Percentiles rank a stretch among this genome's conserved stretches.
phyloP scores from a whole-genome alignment of 2,797 vertebrate species.

The Crocodylus rhombifer region DNA sequence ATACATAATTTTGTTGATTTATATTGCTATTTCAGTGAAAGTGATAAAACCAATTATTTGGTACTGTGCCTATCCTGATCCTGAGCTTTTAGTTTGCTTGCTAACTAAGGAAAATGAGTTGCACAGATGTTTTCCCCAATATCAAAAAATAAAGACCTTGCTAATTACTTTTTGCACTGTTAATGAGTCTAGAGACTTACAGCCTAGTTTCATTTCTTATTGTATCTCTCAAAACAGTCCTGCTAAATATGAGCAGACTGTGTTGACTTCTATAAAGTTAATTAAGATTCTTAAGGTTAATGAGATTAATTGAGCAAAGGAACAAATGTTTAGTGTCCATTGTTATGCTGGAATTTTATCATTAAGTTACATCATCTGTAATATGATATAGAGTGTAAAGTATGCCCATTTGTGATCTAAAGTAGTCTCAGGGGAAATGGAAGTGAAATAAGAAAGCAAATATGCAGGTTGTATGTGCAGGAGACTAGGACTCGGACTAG shows the following conservation, averaged over 20 bases:
- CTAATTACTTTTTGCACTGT: slow-evolving; percentile 72
- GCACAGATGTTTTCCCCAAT: slow-evolving; percentile 66
- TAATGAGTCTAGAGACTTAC: slow-evolving; percentile 73
- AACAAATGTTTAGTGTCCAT: slow-evolving; percentile 52
- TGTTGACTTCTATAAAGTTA: slow-evolving; percentile 70
- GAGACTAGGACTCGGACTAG: neutral
- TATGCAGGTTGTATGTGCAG: neutral
- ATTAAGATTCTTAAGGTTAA: slow-evolving; percentile 80
- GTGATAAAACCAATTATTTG: slow-evolving; percentile 10
- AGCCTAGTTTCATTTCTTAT: slow-evolving; percentile 56
- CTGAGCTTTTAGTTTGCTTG: slow-evolving; percentile 44
- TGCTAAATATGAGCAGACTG: slow-evolving; percentile 56
- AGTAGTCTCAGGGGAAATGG: neutral
- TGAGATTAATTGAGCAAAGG: slow-evolving; percentile 75
- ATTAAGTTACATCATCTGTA: slow-evolving; percentile 34
- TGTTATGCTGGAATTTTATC: slow-evolving; percentile 37
- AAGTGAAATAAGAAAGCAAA: neutral
- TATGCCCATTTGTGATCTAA: neutral
- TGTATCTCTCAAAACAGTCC: slow-evolving; percentile 64
- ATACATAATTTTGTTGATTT: slow-evolving; percentile 10
- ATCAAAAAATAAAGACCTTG: slow-evolving; percentile 30
- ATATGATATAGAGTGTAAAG: neutral
- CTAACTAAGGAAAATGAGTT: slow-evolving; percentile 51
- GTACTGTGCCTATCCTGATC: neutral
- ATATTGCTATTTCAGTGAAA: neutral